Conservation (phyloP, 2,113 vertebrate species). For the Hemicordylus capensis region DNA sequence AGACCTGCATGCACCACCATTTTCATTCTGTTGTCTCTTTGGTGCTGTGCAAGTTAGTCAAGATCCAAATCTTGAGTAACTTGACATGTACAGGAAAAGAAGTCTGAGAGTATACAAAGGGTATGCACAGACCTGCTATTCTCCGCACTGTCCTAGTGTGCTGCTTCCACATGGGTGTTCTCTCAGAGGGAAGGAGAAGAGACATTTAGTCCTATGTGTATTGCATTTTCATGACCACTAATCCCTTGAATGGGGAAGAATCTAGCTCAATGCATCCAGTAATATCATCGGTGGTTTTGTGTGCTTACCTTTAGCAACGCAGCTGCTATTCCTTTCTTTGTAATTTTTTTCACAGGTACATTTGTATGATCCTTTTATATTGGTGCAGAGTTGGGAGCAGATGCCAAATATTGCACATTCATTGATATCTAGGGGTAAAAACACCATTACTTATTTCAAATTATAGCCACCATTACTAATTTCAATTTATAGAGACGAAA, state of each 20-base stretch:
- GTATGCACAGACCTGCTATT: background rate
- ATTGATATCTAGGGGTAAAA: slow-evolving; percentile 84
- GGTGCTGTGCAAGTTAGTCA: background rate
- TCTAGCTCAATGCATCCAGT: background rate
- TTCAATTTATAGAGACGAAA: too few relatives aligned
- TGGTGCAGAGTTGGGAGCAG: slow-evolving; percentile 92
- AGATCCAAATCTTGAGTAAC: background rate
- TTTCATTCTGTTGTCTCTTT: background rate
- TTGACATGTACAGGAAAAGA: background rate
- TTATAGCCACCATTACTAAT: background rate
- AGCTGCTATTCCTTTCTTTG: slow-evolving; percentile 88
- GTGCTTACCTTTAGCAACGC: slow-evolving; percentile 90
- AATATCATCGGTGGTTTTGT: background rate
- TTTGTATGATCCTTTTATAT: slow-evolving; percentile 94
- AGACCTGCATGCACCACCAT: background rate
- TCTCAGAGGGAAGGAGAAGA: background rate
- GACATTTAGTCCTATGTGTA: background rate
- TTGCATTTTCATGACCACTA: background rate
- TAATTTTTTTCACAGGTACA: slow-evolving; percentile 93
- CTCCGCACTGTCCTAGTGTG: background rate
- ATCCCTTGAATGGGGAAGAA: background rate
- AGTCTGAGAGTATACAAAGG: background rate
- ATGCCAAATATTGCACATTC: slow-evolving; percentile 93
- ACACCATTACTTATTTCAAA: background rate
- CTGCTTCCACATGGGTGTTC: background rate